A percentile compares a stretch with the other conserved stretches of the same genome.
phyloP scores from a whole-genome alignment of 2,888 invertebrate genomes.

The Carabus problematicus region DNA sequence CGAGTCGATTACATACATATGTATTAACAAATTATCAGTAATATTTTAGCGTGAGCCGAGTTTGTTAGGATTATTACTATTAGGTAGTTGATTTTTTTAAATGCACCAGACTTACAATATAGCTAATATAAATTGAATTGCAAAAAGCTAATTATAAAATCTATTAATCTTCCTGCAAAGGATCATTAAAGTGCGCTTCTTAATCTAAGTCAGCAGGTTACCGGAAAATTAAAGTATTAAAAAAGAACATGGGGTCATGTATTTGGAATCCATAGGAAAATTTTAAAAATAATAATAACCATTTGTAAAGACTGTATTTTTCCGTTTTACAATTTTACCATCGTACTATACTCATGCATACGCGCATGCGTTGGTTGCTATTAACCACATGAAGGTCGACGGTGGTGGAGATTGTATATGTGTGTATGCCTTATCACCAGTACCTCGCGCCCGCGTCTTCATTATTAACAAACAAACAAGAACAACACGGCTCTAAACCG shows the following conservation, averaged over 20 bases:
- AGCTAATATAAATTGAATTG: too few relatives aligned
- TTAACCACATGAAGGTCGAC: slow-evolving; percentile 21
- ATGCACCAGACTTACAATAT: too few relatives aligned
- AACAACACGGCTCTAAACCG: neutral
- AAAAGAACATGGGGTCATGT: neutral
- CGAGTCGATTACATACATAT: too few relatives aligned
- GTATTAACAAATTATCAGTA: too few relatives aligned
- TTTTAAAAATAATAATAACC: slow-evolving; percentile 14
- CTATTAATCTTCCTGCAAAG: too few relatives aligned
- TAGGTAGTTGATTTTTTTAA: too few relatives aligned
- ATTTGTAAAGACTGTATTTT: slow-evolving; percentile 26
- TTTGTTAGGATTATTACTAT: too few relatives aligned
- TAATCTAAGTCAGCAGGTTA: too few relatives aligned
- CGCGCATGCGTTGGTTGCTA: slow-evolving; percentile 1
- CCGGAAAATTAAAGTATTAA: neutral
- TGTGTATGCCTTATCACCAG: slow-evolving; percentile 6
- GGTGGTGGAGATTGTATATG: slow-evolving; percentile 7
- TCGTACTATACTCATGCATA: neutral
- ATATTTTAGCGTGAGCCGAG: too few relatives aligned
- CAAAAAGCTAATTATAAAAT: too few relatives aligned
- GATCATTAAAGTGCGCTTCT: too few relatives aligned
- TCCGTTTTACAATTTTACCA: slow-evolving; percentile 32
- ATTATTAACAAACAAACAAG: slow-evolving; percentile 29
- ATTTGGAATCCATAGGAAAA: neutral
- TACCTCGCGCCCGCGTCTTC: slow-evolving; percentile 7